Evolutionary conservation across 1,140 invertebrate species (phyloP).

Genomic region (Pomacea maculata): DNA sequence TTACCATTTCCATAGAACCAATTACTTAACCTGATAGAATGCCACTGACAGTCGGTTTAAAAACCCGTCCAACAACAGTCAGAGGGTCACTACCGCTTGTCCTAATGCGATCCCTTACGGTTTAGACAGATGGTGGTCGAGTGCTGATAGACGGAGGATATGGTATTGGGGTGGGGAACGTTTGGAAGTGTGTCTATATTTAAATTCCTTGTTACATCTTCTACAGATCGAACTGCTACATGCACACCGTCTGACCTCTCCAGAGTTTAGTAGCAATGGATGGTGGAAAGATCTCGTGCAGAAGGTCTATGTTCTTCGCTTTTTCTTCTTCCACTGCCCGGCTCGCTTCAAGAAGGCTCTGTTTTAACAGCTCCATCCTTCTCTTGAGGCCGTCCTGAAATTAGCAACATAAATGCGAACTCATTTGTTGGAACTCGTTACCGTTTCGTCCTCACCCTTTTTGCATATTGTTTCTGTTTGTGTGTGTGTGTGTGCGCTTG

Average conservation of each 20-base stretch:
- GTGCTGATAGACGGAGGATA: no score
- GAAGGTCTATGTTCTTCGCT: constrained; percentile 92
- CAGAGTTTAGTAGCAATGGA: constrained; percentile 91
- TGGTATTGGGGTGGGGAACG: no score
- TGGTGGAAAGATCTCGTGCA: constrained; percentile 94
- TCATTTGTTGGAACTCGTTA: background rate
- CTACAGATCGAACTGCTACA: no score
- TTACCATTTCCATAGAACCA: no score
- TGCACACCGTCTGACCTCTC: constrained; percentile 74
- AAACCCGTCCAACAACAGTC: no score
- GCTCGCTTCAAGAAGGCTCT: constrained; percentile 91
- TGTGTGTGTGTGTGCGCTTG: background rate
- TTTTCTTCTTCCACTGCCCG: constrained; percentile 90
- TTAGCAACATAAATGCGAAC: background rate
- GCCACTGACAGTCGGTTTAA: no score
- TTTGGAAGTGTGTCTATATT: no score
- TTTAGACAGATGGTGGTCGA: no score
- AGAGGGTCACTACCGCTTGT: no score
- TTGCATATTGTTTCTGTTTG: background rate
- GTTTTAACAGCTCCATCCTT: constrained; percentile 94
- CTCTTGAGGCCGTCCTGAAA: constrained; percentile 88
- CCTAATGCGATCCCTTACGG: no score
- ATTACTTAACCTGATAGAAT: no score
- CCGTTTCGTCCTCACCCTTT: background rate
- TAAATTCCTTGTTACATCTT: no score